Percentiles rank a stretch among this genome's conserved stretches.
These are phyloP conservation scores for Cacoxenus indagator DNA, from an alignment of 2,888 invertebrate genomes.

Conservation along the genomic window DNA sequence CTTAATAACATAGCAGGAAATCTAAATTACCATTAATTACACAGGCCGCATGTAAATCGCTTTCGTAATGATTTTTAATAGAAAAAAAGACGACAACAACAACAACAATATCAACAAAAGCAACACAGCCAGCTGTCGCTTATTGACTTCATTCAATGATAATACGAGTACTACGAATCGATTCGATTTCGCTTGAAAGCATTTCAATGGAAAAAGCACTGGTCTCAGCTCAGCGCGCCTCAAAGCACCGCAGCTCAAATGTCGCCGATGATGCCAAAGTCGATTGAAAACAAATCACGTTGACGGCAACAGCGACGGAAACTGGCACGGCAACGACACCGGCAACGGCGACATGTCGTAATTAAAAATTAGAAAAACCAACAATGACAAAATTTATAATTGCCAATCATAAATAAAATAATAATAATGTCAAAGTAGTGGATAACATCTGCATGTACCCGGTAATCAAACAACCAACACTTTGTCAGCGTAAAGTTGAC, in stretches of 20 bases:
- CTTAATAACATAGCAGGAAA: slow-evolving; percentile 45
- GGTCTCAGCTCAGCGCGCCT: not conserved
- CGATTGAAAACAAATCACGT: too few relatives aligned
- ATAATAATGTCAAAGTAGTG: not conserved
- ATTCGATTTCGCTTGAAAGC: slow-evolving; percentile 6
- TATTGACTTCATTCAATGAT: slow-evolving; percentile 12
- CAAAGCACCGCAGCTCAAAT: not conserved
- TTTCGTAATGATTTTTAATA: slow-evolving; percentile 28
- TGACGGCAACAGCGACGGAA: too few relatives aligned
- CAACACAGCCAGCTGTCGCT: slow-evolving; percentile 42
- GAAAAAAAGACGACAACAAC: slow-evolving; percentile 32
- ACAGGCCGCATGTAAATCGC: slow-evolving; percentile 42
- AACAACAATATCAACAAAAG: slow-evolving; percentile 22
- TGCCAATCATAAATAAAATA: slow-evolving; percentile 26
- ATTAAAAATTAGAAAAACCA: slow-evolving; percentile 49
- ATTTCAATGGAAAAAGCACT: slow-evolving; percentile 15
- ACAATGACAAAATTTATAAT: slow-evolving; percentile 22
- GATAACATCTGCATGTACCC: too few relatives aligned
- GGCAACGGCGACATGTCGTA: slow-evolving; percentile 52
- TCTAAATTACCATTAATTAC: slow-evolving; percentile 62
- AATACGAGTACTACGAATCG: slow-evolving; percentile 9
- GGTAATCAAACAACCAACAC: too few relatives aligned
- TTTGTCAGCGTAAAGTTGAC: too few relatives aligned
- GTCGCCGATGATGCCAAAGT: not conserved
- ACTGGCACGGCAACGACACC: too few relatives aligned